Evolutionary conservation across 2,888 invertebrate genomes (phyloP), one percentile per base, ranked within the genome.

Genomic region (Petrolisthes cinctipes): DNA sequence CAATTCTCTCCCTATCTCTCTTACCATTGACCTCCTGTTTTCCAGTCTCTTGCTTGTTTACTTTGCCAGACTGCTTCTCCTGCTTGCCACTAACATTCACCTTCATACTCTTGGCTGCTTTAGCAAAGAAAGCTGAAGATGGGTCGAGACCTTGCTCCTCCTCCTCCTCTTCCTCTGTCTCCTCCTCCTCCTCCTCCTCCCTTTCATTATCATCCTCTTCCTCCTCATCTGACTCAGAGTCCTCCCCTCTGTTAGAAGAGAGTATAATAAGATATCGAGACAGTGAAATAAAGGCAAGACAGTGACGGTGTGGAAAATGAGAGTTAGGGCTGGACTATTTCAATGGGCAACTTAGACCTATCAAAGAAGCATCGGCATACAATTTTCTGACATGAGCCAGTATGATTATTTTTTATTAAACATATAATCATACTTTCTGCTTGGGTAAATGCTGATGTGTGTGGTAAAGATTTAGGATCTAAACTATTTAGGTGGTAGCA

Each of bases 111-210:
- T 84, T 82, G n/a, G 73, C 88, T n/a, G 85, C 82, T 9, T 56
- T 82, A 5, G 88, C 88, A 20, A 88, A 84, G 66, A 88, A 88
- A n/a, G 88, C 88, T 4, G 85, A 85, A 23, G 80, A 82, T 9
- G 88, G 88, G 20, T 88, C 88, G 54, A 88, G 17, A 5, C 88
- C 88, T 66, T 88, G 85, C 4, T 17, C 68, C 66, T 85, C 85
- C 56, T 81, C 85, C 23, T 23, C 80, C 23, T 85, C 85, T 14
- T 66, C 81, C 61, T 81, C 81, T 23, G 37, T 68, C 51, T 85
- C 85, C 7, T 85, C 85, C 54, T 85, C 85, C 53, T 85, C 85
- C 6, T 66, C 83, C 23, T 87, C 87, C 2, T 87, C 87, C 53
- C 83, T 83, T 4, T 87, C 86, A 7, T 86, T 82, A 23, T 86